phyloP scores from a whole-genome alignment of 2,888 invertebrate species.

The Schizotus pectinicornis region DNA sequence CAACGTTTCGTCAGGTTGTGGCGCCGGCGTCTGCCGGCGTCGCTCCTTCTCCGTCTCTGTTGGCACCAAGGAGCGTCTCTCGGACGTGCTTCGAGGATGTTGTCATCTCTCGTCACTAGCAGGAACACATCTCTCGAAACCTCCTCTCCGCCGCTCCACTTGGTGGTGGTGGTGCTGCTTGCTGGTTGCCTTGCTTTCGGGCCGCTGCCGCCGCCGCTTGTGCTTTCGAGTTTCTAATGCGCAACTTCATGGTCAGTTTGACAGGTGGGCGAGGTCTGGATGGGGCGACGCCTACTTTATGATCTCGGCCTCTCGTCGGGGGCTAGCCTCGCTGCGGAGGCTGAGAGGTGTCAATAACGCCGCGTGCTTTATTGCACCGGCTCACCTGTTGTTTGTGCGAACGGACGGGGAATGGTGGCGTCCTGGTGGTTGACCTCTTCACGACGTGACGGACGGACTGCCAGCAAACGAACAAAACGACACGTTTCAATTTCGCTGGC shows the following conservation, averaged over 20 bases:
- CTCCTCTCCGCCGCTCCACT: slow-evolving; percentile 34
- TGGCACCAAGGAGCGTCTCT: slow-evolving; percentile 13
- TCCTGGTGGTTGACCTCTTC: too few relatives aligned
- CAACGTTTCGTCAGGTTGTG: slow-evolving; percentile 56
- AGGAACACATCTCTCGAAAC: slow-evolving; percentile 51
- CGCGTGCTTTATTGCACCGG: slow-evolving; percentile 43
- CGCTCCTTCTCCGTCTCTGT: slow-evolving; percentile 38
- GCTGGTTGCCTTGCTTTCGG: too few relatives aligned
- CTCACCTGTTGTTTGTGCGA: slow-evolving; percentile 40
- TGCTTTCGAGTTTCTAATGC: slow-evolving; percentile 40
- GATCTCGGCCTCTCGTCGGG: slow-evolving; percentile 48
- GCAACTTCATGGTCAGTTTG: slow-evolving; percentile 58
- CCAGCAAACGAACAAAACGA: too few relatives aligned
- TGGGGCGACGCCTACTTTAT: slow-evolving; percentile 49
- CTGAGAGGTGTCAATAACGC: slow-evolving; percentile 41
- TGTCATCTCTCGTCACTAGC: slow-evolving; percentile 58
- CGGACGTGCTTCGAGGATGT: slow-evolving; percentile 45
- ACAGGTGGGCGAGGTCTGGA: slow-evolving; percentile 54
- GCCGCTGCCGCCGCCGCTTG: too few relatives aligned
- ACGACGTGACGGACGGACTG: too few relatives aligned
- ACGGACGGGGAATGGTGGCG: background rate
- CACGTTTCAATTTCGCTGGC: too few relatives aligned
- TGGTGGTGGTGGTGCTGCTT: too few relatives aligned
- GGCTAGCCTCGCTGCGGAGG: slow-evolving; percentile 52
- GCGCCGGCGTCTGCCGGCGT: slow-evolving; percentile 56